A percentile compares a stretch with the other conserved stretches of the same genome.
These are phyloP conservation scores for Patella caerulea DNA, from an alignment of 2,888 invertebrate genomes.

Conservation along the genomic window DNA sequence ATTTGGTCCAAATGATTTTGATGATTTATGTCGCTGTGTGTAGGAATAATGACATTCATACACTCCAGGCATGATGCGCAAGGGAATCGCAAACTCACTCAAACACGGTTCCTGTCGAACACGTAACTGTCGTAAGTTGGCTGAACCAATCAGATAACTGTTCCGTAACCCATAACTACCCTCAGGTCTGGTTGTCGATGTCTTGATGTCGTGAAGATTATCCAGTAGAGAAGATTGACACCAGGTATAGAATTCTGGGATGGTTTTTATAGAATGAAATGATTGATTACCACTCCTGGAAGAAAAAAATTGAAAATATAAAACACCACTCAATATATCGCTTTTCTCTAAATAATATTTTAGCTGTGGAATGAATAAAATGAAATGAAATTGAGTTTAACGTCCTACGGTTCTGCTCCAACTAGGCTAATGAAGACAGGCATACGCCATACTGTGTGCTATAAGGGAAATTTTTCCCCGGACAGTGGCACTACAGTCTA, in stretches of 20 bases:
- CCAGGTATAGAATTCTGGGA: constrained; percentile 57
- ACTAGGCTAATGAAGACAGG: no score
- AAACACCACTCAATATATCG: no score
- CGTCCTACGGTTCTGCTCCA: no score
- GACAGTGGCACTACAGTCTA: no score
- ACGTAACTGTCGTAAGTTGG: constrained; percentile 61
- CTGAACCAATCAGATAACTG: constrained; percentile 58
- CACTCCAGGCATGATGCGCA: not conserved
- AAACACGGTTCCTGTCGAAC: constrained; percentile 44
- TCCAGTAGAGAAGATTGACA: constrained; percentile 52
- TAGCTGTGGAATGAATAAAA: no score
- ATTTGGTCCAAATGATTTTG: constrained; percentile 26
- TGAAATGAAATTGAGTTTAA: no score
- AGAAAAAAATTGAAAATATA: not conserved
- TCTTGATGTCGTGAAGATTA: constrained; percentile 38
- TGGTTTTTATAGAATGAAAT: constrained; percentile 39
- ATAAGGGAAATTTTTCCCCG: no score
- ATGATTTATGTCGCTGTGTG: constrained; percentile 9
- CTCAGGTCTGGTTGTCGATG: constrained; percentile 15
- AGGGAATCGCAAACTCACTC: not conserved
- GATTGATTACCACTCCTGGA: constrained; percentile 36
- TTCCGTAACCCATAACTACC: constrained; percentile 31
- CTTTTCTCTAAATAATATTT: no score
- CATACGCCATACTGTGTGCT: no score
- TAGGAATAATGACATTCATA: constrained; percentile 14